Conservation (phyloP, 1,140 invertebrate genomes). For the Platorchestia sp. region DNA sequence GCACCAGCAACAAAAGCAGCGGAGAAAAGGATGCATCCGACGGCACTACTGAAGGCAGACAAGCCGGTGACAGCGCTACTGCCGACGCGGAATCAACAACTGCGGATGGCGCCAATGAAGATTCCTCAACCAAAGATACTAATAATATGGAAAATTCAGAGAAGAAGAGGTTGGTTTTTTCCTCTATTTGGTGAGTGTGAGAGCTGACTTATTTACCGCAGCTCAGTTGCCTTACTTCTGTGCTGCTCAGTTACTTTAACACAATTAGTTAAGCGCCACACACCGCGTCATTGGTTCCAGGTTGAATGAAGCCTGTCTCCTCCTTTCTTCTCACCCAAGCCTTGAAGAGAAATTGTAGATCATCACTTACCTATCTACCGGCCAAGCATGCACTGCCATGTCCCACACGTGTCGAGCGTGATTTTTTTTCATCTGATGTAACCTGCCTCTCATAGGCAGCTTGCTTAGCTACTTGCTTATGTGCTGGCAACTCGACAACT, state of each 20-base stretch:
- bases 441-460: not conserved
- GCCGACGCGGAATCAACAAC: not conserved
- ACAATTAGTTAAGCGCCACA: slow-evolving; percentile 10
- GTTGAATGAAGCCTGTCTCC: slow-evolving; percentile 5
- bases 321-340: slow-evolving; percentile 20
- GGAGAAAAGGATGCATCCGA: not conserved
- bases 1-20: not conserved
- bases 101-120: not conserved
- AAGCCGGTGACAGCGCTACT: not conserved
- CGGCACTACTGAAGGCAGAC: not conserved
- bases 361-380: not conserved
- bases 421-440: not conserved
- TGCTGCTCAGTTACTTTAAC: not conserved
- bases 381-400: not conserved
- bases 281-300: slow-evolving; percentile 12
- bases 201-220: slow-evolving; percentile 27
- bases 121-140: slow-evolving; percentile 35
- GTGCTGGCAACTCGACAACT: not conserved
- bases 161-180: slow-evolving; percentile 47
- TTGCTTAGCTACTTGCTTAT: not conserved
- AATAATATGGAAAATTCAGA: slow-evolving; percentile 45
- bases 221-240: not conserved
- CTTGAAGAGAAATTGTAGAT: slow-evolving; percentile 27
- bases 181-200: slow-evolving; percentile 21
- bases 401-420: not conserved